These are phyloP conservation scores for Porphyrio hochstetteri DNA, from an alignment of 2,113 vertebrate species.

Conservation along the genomic window DNA sequence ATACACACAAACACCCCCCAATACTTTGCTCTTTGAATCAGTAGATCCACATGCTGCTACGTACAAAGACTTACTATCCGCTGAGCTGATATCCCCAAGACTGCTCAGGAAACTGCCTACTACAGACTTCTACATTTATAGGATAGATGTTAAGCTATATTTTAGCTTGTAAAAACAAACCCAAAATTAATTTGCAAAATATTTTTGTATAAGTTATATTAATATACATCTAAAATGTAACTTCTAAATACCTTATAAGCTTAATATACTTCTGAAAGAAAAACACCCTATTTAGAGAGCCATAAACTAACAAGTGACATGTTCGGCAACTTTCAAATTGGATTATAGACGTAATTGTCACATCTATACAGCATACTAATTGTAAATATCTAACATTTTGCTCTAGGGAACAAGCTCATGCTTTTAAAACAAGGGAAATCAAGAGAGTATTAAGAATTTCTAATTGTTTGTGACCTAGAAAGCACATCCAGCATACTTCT, in stretches of 20 bases:
- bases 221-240: background rate
- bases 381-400: background rate
- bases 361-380: background rate
- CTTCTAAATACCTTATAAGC: background rate
- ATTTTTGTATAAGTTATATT: background rate
- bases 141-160: background rate
- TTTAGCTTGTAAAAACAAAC: background rate
- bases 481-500: background rate
- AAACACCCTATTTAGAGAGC: background rate
- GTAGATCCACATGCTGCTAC: background rate
- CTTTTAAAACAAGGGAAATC: conserved; percentile 7
- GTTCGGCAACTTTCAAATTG: background rate
- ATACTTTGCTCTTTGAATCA: background rate
- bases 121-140: background rate
- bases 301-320: background rate
- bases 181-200: background rate
- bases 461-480: conserved; percentile 40
- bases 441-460: background rate
- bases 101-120: background rate
- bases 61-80: background rate
- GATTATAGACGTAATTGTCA: background rate
- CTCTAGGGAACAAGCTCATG: background rate
- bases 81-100: background rate
- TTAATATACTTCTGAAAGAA: background rate
- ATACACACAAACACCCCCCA: fast-evolving